Percentiles rank a stretch among this genome's conserved stretches.
Conservation (phyloP, 2,888 invertebrate genomes). For the Cryptocheilus praepositus region DNA sequence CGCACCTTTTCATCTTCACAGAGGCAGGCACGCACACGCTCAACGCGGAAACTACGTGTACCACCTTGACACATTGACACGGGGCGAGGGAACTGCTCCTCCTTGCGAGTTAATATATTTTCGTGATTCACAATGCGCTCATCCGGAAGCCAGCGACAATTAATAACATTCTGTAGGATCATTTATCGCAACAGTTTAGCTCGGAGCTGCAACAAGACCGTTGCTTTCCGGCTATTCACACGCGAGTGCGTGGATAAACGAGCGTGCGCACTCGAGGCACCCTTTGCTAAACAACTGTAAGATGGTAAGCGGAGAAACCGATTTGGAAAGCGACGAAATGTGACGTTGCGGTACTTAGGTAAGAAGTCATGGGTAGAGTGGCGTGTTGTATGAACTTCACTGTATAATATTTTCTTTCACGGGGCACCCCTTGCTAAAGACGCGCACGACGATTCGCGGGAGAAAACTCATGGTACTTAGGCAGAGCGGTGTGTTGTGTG, state of each 20-base stretch:
- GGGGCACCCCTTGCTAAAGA: too few species aligned
- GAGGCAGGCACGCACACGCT: constrained; percentile 8
- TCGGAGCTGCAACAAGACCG: constrained; percentile 46
- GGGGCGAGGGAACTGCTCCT: constrained; percentile 52
- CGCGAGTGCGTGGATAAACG: not conserved
- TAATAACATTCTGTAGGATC: constrained; percentile 73
- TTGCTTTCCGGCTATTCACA: not conserved
- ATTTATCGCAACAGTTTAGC: constrained; percentile 75
- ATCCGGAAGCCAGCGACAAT: constrained; percentile 71
- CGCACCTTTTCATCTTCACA: not conserved
- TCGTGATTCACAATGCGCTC: constrained; percentile 70
- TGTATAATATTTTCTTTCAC: too few species aligned
- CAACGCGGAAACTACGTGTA: not conserved
- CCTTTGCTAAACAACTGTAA: not conserved
- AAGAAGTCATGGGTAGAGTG: too few species aligned
- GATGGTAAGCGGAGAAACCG: too few species aligned
- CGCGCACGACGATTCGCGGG: too few species aligned
- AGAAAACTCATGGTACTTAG: too few species aligned
- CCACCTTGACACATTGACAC: not conserved
- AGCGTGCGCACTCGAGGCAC: not conserved
- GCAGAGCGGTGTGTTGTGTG: too few species aligned
- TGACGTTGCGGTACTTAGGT: too few species aligned
- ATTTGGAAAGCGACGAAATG: too few species aligned
- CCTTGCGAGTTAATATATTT: constrained; percentile 69
- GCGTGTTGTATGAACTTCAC: too few species aligned